phyloP scores from a whole-genome alignment of 2,797 vertebrate genomes.

The Babyrousa celebensis region DNA sequence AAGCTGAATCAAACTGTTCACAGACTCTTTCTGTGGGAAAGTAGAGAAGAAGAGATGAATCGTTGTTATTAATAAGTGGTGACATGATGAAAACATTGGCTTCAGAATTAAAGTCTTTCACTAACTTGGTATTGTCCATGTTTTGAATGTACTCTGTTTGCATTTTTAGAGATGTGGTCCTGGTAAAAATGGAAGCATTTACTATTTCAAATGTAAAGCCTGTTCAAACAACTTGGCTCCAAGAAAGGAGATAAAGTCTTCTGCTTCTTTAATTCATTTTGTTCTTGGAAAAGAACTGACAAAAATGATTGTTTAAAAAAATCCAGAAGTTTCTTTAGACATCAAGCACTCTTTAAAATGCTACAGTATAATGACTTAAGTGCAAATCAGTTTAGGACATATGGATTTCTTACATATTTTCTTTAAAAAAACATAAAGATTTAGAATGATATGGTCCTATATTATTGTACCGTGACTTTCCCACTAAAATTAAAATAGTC shows the following conservation, averaged over 20 bases:
- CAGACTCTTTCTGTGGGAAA: constrained; percentile 41
- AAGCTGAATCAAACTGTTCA: constrained; percentile 42
- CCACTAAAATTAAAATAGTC: not conserved
- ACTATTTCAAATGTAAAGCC: not conserved
- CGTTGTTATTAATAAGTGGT: constrained; percentile 72
- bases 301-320: constrained; percentile 45
- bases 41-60: not conserved
- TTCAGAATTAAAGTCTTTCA: constrained; percentile 5
- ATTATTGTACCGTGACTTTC: not conserved
- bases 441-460: not conserved
- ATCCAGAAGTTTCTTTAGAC: constrained; percentile 18
- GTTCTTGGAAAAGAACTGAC: constrained; percentile 40
- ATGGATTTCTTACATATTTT: no score
- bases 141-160: constrained; percentile 57
- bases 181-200: constrained; percentile 18
- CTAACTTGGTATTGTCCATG: not conserved
- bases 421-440: not conserved
- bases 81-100: constrained; percentile 11
- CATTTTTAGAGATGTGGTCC: constrained; percentile 9
- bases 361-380: constrained; percentile 33
- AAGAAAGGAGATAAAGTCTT: not conserved
- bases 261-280: constrained; percentile 41
- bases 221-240: not conserved
- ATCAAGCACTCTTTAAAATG: not conserved
- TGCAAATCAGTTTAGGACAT: constrained; percentile 38